phyloP scores from a whole-genome alignment of 2,797 vertebrate species.

The Craterocephalus amniculus region DNA sequence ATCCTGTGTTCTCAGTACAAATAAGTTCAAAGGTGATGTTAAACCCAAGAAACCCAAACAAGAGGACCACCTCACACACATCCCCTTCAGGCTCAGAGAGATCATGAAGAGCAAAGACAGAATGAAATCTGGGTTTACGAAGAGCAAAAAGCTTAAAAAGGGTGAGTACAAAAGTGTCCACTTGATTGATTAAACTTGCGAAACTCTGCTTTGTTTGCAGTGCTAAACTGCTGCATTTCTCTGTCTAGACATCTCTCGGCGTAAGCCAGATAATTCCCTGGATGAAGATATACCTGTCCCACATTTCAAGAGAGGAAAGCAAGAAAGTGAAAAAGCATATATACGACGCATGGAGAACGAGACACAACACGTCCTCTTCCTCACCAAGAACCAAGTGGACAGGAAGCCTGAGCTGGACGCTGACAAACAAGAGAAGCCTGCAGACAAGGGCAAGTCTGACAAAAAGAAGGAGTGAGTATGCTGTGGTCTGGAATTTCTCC shows the following conservation, averaged over 20 bases:
- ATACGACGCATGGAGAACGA: slow-evolving; percentile 87
- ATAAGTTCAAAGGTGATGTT: slow-evolving; percentile 75
- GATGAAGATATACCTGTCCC: slow-evolving; percentile 80
- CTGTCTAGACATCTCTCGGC: slow-evolving; percentile 44
- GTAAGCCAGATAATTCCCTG: slow-evolving; percentile 16
- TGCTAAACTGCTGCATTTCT: neutral
- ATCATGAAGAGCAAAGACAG: slow-evolving; percentile 89
- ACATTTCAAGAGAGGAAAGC: slow-evolving; percentile 81
- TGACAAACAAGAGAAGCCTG: slow-evolving; percentile 71
- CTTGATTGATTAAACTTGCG: no score
- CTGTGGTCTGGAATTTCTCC: neutral
- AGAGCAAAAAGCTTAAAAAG: slow-evolving; percentile 67
- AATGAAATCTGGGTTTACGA: slow-evolving; percentile 74
- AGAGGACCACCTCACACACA: slow-evolving; percentile 86
- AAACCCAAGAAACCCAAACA: slow-evolving; percentile 77
- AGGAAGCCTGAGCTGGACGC: slow-evolving; percentile 84
- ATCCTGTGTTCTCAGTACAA: slow-evolving; percentile 39
- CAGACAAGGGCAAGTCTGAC: slow-evolving; percentile 75
- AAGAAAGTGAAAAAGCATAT: slow-evolving; percentile 83
- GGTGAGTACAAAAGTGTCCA: slow-evolving; percentile 41
- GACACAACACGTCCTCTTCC: slow-evolving; percentile 86
- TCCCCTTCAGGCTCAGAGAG: slow-evolving; percentile 92
- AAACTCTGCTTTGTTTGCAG: neutral
- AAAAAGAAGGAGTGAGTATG: slow-evolving; percentile 89
- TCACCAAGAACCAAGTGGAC: slow-evolving; percentile 86